phyloP scores from a whole-genome alignment of 2,888 invertebrate genomes.

The Ectemnius cavifrons region DNA sequence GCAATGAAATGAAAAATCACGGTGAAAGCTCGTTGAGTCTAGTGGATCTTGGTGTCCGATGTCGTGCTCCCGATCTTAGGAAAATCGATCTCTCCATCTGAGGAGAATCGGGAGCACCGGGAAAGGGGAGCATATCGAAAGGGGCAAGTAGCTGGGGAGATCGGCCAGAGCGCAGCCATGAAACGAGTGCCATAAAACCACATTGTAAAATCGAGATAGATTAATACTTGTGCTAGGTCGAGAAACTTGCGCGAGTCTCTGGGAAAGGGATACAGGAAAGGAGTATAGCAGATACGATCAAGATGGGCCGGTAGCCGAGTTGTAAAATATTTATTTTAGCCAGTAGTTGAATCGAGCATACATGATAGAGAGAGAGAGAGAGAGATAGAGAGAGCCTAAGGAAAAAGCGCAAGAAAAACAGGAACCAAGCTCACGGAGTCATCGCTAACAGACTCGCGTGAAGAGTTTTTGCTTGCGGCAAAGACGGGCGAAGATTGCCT shows the following conservation, averaged over 20 bases:
- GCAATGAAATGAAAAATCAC: conserved; percentile 11
- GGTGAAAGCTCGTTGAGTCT: conserved; percentile 29
- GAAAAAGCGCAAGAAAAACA: conserved; percentile 2
- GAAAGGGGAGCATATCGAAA: no score
- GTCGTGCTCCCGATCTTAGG: conserved; percentile 22
- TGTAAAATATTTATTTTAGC: conserved; percentile 71
- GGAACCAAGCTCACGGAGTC: conserved; percentile 36
- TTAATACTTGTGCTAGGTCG: conserved; percentile 42
- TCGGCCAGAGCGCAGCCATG: conserved; percentile 70
- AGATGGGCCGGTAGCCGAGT: conserved; percentile 36
- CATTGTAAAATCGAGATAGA: conserved; percentile 44
- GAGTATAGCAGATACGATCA: conserved; percentile 31
- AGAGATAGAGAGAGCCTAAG: background rate
- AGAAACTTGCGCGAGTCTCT: conserved; percentile 34
- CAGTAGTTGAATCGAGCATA: conserved; percentile 28
- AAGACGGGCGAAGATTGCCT: conserved; percentile 57
- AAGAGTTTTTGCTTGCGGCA: conserved; percentile 29
- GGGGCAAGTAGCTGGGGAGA: background rate
- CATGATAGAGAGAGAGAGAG: conserved; percentile 17
- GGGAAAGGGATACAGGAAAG: conserved; percentile 16
- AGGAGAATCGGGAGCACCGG: no score
- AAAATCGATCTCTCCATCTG: no score
- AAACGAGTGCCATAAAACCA: conserved; percentile 75
- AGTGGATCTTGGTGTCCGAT: conserved; percentile 30
- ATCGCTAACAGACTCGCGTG: conserved; percentile 20